These are phyloP conservation scores for Ammodytes marinus DNA, from an alignment of 2,113 vertebrate species.

Conservation along the genomic window DNA sequence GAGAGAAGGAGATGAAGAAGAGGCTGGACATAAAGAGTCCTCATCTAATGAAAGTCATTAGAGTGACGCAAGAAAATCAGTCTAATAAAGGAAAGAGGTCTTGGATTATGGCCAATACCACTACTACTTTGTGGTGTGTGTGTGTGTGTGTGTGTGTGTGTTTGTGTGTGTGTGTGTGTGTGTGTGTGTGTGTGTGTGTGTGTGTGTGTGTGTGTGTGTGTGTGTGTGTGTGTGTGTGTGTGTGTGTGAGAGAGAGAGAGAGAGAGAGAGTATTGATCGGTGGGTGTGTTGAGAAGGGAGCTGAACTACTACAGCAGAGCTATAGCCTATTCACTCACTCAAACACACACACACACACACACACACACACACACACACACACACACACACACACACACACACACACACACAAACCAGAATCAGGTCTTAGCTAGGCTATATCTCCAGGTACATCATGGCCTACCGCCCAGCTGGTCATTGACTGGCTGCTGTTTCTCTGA, in stretches of 20 bases:
- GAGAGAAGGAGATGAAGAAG: background rate
- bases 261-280: constrained; percentile 54
- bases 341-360: constrained; percentile 15
- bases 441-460: constrained; percentile 36
- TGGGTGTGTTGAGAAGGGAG: constrained; percentile 34
- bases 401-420: constrained; percentile 2
- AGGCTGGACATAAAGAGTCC: constrained; percentile 29
- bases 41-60: constrained; percentile 63
- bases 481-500: constrained; percentile 17
- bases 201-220: background rate
- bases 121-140: constrained; percentile 19
- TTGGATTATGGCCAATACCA: constrained; percentile 58
- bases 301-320: constrained; percentile 32
- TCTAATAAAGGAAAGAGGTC: constrained; percentile 57
- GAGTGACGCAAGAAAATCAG: constrained; percentile 48
- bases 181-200: constrained; percentile 11
- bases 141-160: constrained; percentile 31
- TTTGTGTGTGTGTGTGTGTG: constrained; percentile 37
- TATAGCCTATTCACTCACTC: too few species aligned
- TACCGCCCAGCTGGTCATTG: constrained; percentile 46
- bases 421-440: constrained; percentile 26
- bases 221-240: too few species aligned
- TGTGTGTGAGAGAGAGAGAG: constrained; percentile 2
- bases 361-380: constrained; percentile 13
- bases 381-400: constrained; percentile 24